These are phyloP conservation scores for Nothoprocta pentlandii DNA, from an alignment of 2,113 vertebrate species.

Conservation along the genomic window DNA sequence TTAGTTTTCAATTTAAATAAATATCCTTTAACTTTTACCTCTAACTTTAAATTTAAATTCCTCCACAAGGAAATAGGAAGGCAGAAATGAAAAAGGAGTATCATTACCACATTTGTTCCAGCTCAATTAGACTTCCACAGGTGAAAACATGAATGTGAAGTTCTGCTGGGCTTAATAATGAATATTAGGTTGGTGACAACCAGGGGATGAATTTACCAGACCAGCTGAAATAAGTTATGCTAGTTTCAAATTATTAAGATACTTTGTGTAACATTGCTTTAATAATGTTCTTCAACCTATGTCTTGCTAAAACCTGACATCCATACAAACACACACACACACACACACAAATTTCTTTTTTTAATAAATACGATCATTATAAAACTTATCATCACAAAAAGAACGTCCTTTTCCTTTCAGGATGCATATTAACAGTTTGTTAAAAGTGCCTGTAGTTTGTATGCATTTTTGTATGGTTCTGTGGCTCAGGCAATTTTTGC, in stretches of 20 bases:
- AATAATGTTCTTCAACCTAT: neutral
- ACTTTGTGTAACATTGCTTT: neutral
- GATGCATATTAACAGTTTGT: neutral
- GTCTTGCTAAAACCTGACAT: neutral
- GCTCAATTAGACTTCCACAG: neutral
- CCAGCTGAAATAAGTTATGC: neutral
- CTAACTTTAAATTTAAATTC: slow-evolving; percentile 6
- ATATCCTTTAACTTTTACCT: neutral
- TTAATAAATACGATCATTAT: neutral
- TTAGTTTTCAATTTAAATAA: slow-evolving; percentile 20
- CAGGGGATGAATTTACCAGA: neutral
- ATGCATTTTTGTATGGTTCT: neutral
- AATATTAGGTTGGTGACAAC: neutral
- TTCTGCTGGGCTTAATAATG: neutral
- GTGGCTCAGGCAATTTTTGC: neutral
- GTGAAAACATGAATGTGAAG: neutral
- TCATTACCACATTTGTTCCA: neutral
- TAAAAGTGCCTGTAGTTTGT: too few relatives aligned
- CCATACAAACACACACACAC: too few relatives aligned
- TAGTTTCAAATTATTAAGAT: neutral
- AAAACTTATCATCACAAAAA: neutral
- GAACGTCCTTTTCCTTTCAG: too few relatives aligned
- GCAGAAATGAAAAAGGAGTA: neutral
- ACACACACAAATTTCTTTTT: neutral
- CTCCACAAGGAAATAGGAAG: neutral